Base-by-base conservation (phyloP, 2,888 invertebrate genomes). In the Nebria salina region DNA sequence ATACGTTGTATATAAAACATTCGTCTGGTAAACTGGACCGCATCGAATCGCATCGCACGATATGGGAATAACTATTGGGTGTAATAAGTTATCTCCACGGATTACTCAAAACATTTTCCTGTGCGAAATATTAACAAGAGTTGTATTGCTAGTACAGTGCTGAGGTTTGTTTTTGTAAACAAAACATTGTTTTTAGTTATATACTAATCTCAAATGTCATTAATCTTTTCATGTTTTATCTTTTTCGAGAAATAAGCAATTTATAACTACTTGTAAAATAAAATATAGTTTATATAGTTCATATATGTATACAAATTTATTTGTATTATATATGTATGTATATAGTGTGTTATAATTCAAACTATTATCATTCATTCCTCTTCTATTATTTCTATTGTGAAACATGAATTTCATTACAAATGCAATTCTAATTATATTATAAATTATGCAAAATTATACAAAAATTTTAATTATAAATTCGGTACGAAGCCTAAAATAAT, bases 11-110 rank as follows among this genome's bases (percentile, higher is more conserved):
- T 26, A 66, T 20, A 70, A 70, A 70, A 70, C 70, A 70, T 72
- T 80, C 64, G 80, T 42, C 26, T 72, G 73, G 65, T 70, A 75
- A 75, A 34, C 34, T 80, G 75, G 75, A 75, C 80, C 75, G 54
- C 54, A 13, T 13, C 11, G 54, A 8, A 13, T 13, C 11, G 54
- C 7, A 54, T 54, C 54, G 54, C 11, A 8, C 54, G 54, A 54
- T 54, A 54, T 54, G 54, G 54, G 54, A 54, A 54, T 54, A 54
- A 54, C 54, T 54, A 54, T 54, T 11, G 54, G 54, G 54, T 54
- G 54, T 54, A 54, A 54, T 54, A 54, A 54, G 54, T 54, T 54
- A 54, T 54, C 54, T 54, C 7, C 13, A 54, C 54, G 54, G 54
- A 54, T 54, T 54, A 54, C 54, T 54, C 54, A 54, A 20, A 54